Percentiles rank a stretch among this genome's conserved stretches.
These are phyloP conservation scores for Agrotis ipsilon DNA, from an alignment of 2,888 invertebrate species.

Conservation along the genomic window DNA sequence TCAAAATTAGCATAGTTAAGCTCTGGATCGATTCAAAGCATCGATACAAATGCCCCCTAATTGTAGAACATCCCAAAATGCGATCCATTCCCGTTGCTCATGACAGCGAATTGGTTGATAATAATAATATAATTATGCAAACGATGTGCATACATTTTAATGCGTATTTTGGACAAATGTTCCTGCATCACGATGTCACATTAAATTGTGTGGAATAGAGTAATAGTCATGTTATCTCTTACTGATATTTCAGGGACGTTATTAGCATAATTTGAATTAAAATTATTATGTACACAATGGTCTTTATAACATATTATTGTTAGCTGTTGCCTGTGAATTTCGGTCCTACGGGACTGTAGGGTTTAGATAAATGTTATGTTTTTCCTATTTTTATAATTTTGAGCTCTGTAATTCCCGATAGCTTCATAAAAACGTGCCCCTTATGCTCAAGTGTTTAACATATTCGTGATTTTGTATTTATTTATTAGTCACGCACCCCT, in stretches of 20 bases:
- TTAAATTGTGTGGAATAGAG: conserved; percentile 16
- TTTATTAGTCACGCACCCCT: no score
- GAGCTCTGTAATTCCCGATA: no score
- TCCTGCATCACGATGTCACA: conserved; percentile 11
- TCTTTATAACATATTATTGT: not conserved
- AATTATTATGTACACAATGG: not conserved
- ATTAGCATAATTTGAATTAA: not conserved
- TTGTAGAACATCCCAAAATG: not conserved
- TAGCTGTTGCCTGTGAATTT: no score
- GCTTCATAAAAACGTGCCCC: no score
- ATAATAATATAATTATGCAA: conserved; percentile 49
- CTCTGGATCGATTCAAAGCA: not conserved
- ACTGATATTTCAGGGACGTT: conserved; percentile 23
- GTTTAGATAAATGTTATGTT: no score
- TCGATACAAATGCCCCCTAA: not conserved
- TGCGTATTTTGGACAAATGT: conserved; percentile 36
- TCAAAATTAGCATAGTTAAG: not conserved
- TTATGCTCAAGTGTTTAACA: no score
- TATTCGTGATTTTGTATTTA: no score
- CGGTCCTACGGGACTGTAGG: no score
- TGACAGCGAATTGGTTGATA: conserved; percentile 38
- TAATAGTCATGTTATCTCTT: conserved; percentile 12
- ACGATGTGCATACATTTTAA: conserved; percentile 44
- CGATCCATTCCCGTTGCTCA: conserved; percentile 8
- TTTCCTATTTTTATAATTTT: no score